Conservation (phyloP, 2,797 vertebrate species). For the Myiotriccus ornatus region DNA sequence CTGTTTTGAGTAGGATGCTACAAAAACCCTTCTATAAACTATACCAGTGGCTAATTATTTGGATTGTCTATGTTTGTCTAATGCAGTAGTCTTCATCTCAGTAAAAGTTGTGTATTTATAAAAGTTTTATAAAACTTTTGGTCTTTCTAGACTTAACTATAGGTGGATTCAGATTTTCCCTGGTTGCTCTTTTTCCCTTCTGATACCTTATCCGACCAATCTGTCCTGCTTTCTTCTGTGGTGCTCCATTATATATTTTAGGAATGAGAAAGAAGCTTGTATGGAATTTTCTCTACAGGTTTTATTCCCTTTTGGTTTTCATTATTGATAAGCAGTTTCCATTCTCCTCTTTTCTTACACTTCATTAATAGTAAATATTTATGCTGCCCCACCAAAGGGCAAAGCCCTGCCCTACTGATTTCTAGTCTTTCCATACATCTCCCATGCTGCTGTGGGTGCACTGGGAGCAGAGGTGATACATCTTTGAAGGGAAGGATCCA, state of each 20-base stretch:
- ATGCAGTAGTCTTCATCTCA: neutral
- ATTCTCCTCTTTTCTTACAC: neutral
- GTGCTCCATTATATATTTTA: neutral
- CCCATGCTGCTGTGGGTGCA: neutral
- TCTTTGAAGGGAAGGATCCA: neutral
- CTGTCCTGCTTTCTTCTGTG: neutral
- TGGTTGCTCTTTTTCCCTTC: neutral
- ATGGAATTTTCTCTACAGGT: neutral
- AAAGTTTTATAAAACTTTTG: neutral
- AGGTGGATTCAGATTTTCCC: neutral
- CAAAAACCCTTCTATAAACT: neutral
- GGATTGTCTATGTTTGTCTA: neutral
- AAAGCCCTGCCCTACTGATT: neutral
- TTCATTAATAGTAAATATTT: slow-evolving; percentile 7
- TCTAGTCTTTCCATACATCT: neutral
- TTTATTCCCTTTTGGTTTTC: slow-evolving; percentile 1
- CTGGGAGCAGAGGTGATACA: neutral
- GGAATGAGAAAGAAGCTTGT: neutral
- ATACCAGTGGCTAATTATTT: neutral
- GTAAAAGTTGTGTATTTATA: neutral
- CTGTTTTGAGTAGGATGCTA: neutral
- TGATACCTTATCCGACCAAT: neutral
- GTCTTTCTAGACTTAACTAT: neutral
- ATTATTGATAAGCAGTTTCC: slow-evolving; percentile 3
- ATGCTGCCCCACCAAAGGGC: neutral